Evolutionary conservation across 2,797 vertebrate genomes (phyloP), one percentile per base, ranked within the genome.

Genomic region (Pelodytes ibericus): DNA sequence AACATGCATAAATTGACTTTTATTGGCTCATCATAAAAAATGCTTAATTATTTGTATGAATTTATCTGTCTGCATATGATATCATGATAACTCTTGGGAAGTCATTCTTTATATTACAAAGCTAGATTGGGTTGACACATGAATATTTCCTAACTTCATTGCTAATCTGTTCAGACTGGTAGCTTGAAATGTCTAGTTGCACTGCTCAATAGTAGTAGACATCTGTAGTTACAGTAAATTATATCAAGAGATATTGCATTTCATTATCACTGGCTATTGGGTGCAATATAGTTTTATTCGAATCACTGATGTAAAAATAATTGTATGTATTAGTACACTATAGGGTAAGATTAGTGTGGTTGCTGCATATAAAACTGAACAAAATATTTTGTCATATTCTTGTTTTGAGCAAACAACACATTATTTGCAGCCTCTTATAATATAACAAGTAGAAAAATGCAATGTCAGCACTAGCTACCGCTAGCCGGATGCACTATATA

Each of bases 261-360:
- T 74, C 47, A 69, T 79, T 73, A 74, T 79, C 62, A 73, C 41
- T 62, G 44, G 20, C 60, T 51, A 72, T 67, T 60, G 39, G 68
- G 13, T 73, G 41, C 61, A n/a, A n/a, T 77, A 29, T 64, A 65
- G 10, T 64, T 56, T 24, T 73, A 31, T 51, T 30, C 18, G 27
- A 72, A 51, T 57, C 60, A 57, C 51, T 20, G 20, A 24, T 64
- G 20, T 30, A 64, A 11, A 31, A 44, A 25, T 24, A 49, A 36
- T 62, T 61, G 29, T 58, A 7, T 59, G 20, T 51, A 59, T 27
- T 24, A 64, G 70, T 70, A 16, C 30, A 70, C 47, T 41, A 20
- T 51, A n/a, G 49, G 27, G 33, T 53, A 70, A 64, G 30, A 56
- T 31, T 58, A 56, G 36, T 13, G 36, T 13, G 7, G 27, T 36